A percentile compares a stretch with the other conserved stretches of the same genome.
phyloP scores from a whole-genome alignment of 2,797 vertebrate species.

The Loris lydekkerianus region DNA sequence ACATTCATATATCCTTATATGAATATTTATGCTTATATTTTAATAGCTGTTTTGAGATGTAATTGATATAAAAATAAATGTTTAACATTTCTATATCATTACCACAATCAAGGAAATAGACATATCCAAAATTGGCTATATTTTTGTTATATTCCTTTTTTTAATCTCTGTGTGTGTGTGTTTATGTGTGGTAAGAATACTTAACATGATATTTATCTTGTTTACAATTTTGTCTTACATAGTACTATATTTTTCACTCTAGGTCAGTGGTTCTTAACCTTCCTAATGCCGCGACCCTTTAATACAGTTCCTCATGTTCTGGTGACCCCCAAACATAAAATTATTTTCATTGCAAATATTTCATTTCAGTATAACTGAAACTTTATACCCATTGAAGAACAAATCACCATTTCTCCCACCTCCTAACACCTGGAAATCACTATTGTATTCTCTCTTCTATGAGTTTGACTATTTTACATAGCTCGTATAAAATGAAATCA shows the following conservation, averaged over 20 bases:
- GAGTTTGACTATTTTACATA: not conserved
- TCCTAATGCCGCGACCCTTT: too few relatives aligned
- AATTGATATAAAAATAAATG: not conserved
- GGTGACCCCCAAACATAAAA: too few relatives aligned
- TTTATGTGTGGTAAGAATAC: not conserved
- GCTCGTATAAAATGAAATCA: not conserved
- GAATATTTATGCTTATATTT: not conserved
- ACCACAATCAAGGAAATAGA: not conserved
- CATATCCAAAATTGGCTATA: too few relatives aligned
- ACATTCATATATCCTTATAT: not conserved
- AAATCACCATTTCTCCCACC: not conserved
- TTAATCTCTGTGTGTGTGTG: not conserved
- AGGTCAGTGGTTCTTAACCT: not conserved
- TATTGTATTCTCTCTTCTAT: not conserved
- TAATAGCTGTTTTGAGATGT: not conserved
- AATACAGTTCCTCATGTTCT: too few relatives aligned
- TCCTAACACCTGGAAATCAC: not conserved
- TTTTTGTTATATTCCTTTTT: not conserved
- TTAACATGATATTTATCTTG: not conserved
- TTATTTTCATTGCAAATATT: too few relatives aligned
- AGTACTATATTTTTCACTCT: not conserved
- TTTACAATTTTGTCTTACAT: not conserved
- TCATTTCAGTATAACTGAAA: not conserved
- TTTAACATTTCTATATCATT: not conserved
- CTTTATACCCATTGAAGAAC: not conserved